Evolutionary conservation across 2,888 invertebrate species (phyloP).

Genomic region (Dyspetes luteomarginatus): DNA sequence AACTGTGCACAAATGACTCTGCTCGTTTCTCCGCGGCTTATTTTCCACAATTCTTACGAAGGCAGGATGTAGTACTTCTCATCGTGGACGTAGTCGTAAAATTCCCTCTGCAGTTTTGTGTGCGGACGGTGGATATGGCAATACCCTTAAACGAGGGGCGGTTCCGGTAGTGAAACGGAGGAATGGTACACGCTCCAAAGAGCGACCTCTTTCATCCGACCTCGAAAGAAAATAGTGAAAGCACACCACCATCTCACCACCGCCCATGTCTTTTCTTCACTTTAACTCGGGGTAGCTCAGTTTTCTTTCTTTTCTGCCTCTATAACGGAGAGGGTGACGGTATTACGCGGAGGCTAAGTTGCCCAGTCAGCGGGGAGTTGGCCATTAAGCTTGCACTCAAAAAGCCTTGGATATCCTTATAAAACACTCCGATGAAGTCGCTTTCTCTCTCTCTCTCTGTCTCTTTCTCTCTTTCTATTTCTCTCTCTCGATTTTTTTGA

Average conservation of each 20-base stretch:
- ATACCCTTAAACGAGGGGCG: conserved; percentile 72
- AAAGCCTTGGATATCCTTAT: conserved; percentile 49
- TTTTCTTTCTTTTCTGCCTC: conserved; percentile 19
- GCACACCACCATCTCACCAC: conserved; percentile 27
- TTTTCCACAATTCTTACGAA: conserved; percentile 78
- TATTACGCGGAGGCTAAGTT: conserved; percentile 42
- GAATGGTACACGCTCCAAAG: background rate
- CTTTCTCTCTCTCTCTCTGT: background rate
- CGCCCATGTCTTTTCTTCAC: conserved; percentile 52
- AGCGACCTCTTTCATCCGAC: conserved; percentile 11
- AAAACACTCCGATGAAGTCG: conserved; percentile 34
- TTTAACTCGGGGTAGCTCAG: conserved; percentile 19
- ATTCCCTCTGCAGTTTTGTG: conserved; percentile 3
- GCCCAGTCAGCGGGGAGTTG: conserved; percentile 56
- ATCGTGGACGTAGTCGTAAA: conserved; percentile 34
- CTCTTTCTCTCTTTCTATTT: background rate
- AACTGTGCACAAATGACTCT: conserved; percentile 66
- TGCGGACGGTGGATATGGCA: background rate
- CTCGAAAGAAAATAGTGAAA: conserved; percentile 52
- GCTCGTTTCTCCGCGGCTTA: conserved; percentile 74
- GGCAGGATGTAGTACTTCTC: conserved; percentile 30
- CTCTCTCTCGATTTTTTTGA: background rate
- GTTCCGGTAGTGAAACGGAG: conserved; percentile 64
- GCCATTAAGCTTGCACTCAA: conserved; percentile 60
- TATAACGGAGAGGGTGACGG: conserved; percentile 10